phyloP scores from a whole-genome alignment of 1,140 invertebrate genomes.

The Stegodyphus mimosarum region DNA sequence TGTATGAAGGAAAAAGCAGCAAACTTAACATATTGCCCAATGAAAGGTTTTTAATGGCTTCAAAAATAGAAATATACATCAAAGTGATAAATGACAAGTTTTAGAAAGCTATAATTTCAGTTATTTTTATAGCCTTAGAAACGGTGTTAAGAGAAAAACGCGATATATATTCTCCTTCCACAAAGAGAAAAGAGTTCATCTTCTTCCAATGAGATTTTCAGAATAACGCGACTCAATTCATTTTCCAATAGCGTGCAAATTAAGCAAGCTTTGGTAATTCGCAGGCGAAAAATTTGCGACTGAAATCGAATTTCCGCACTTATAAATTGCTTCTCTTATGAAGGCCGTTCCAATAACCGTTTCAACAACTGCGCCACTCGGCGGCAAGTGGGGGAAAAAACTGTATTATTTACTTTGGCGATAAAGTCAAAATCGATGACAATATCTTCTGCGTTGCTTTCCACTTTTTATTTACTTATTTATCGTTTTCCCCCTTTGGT shows the following conservation, averaged over 20 bases:
- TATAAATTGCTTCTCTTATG: slow-evolving; percentile 28
- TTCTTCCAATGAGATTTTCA: neutral
- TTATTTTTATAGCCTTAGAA: no score
- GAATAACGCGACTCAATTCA: neutral
- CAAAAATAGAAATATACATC: no score
- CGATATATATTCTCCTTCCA: no score
- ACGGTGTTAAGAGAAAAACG: no score
- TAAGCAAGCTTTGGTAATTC: slow-evolving; percentile 8
- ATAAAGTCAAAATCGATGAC: slow-evolving; percentile 34
- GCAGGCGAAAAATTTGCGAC: neutral
- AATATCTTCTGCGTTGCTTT: slow-evolving; percentile 9
- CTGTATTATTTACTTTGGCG: slow-evolving; percentile 22
- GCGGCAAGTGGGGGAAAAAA: neutral
- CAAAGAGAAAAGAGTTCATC: neutral
- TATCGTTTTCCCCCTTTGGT: neutral
- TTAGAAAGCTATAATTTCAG: no score
- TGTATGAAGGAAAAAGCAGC: no score
- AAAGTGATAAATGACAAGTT: no score
- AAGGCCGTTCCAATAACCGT: slow-evolving; percentile 17
- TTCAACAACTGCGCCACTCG: neutral
- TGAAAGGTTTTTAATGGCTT: neutral
- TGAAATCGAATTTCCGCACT: slow-evolving; percentile 38
- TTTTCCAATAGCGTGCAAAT: slow-evolving; percentile 8
- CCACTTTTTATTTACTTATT: slow-evolving; percentile 11
- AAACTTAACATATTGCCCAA: neutral